These are phyloP conservation scores for Eretmochelys imbricata DNA, from an alignment of 2,113 vertebrate genomes.

Conservation along the genomic window DNA sequence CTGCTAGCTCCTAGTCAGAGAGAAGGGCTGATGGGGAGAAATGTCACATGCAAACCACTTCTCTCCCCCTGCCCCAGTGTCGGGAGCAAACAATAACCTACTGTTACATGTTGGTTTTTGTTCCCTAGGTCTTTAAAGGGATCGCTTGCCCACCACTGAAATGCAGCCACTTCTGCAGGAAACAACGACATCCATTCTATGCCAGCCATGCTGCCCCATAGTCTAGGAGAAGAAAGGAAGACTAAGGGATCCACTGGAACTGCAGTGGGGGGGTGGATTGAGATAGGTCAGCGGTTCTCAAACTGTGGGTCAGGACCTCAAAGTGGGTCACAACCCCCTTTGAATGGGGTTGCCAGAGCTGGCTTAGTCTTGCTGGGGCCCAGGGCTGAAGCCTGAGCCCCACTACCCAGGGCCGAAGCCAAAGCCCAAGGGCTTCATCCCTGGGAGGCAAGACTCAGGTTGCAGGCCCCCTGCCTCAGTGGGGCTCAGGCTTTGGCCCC, in stretches of 20 bases:
- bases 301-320: no score
- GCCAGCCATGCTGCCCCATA: rapidly evolving
- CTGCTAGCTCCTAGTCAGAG: neutral
- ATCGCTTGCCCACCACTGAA: neutral
- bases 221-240: neutral
- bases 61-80: neutral
- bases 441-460: no score
- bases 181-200: rapidly evolving
- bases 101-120: rapidly evolving
- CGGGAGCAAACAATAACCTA: neutral
- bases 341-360: no score
- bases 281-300: rapidly evolving
- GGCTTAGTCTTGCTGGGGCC: no score
- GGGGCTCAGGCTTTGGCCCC: no score
- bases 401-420: no score
- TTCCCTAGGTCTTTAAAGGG: neutral
- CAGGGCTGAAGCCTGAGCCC: no score
- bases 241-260: neutral
- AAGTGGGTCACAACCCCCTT: no score
- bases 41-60: neutral
- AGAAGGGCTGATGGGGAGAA: neutral
- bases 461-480: no score
- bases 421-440: no score
- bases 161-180: rapidly evolving
- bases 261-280: neutral